These are phyloP conservation scores for Strigops habroptila DNA, from an alignment of 2,113 vertebrate genomes.

Conservation along the genomic window DNA sequence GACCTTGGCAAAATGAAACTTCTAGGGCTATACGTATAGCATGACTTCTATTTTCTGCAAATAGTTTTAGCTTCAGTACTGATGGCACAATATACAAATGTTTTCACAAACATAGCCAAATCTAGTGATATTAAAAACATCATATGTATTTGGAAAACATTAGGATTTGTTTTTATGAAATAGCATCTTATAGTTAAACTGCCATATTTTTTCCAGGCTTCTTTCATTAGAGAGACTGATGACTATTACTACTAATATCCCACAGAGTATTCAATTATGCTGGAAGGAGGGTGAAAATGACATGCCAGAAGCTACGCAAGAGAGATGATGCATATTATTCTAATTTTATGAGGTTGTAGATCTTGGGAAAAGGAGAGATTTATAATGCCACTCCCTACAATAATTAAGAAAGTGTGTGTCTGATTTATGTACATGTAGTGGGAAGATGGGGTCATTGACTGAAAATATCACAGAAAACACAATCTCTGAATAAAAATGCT, in stretches of 20 bases:
- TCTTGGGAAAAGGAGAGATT: constrained; percentile 40
- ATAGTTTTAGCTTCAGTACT: neutral
- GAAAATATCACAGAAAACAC: neutral
- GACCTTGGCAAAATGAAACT: neutral
- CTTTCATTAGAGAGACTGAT: constrained; percentile 24
- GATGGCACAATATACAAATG: neutral
- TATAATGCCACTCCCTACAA: neutral
- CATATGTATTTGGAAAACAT: neutral
- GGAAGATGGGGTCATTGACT: neutral
- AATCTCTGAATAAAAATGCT: neutral
- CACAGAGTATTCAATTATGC: constrained; percentile 3
- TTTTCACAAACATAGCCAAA: neutral
- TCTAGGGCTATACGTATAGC: neutral
- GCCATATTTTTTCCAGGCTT: constrained; percentile 22
- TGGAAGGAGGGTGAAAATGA: neutral
- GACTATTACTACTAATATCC: constrained; percentile 27
- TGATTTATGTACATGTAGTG: neutral
- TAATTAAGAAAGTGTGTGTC: constrained; percentile 1
- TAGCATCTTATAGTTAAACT: constrained; percentile 3
- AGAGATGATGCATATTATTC: constrained; percentile 4
- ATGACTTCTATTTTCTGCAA: neutral
- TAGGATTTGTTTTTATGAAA: neutral
- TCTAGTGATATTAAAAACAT: neutral
- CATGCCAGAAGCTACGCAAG: constrained; percentile 2
- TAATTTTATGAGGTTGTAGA: constrained; percentile 21